These are phyloP conservation scores for Dicycla oo DNA, from an alignment of 2,888 invertebrate species.

Conservation along the genomic window DNA sequence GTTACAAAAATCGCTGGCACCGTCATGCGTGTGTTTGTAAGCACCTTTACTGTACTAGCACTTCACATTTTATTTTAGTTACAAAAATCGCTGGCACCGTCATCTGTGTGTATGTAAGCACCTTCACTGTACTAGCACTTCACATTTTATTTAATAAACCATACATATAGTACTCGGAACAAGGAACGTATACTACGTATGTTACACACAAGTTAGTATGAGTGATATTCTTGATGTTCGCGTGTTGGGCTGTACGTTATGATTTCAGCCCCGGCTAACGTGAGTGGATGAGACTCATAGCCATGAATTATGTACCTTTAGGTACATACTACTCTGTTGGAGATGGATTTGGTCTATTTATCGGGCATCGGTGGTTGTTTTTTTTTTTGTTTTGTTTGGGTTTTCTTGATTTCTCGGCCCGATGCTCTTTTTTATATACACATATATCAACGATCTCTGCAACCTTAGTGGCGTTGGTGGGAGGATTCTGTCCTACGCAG, in stretches of 20 bases:
- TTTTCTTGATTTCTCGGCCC: no score
- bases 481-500: no score
- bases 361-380: no score
- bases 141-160: slow-evolving; percentile 33
- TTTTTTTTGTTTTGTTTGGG: no score
- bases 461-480: no score
- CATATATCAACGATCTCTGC: no score
- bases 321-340: background rate
- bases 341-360: slow-evolving; percentile 21
- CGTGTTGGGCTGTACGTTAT: slow-evolving; percentile 31
- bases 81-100: no score
- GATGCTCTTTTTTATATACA: no score
- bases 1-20: no score
- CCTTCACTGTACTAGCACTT: slow-evolving; percentile 2
- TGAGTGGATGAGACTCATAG: slow-evolving; percentile 33
- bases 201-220: slow-evolving; percentile 25
- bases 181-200: slow-evolving; percentile 1
- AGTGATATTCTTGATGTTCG: slow-evolving; percentile 38
- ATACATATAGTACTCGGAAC: slow-evolving; percentile 14
- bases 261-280: slow-evolving; percentile 34
- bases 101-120: no score
- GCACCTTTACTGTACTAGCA: background rate
- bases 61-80: slow-evolving; percentile 29
- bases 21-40: no score
- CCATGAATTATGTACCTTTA: slow-evolving; percentile 39